Evolutionary conservation across 1,140 invertebrate species (phyloP).

Genomic region (Zelostemma sp.): DNA sequence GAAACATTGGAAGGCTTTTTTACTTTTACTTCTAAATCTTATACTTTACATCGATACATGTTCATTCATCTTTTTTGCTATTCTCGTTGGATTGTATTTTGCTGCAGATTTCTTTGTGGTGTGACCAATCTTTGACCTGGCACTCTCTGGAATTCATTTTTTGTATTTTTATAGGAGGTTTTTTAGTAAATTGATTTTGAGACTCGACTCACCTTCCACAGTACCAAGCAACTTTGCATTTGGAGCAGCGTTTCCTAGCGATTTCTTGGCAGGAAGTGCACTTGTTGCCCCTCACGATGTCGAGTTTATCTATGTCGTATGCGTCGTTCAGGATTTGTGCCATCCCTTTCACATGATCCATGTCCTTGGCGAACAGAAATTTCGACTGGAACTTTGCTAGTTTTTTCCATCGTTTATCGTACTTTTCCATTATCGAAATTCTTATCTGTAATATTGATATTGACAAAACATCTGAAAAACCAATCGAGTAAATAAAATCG

Average conservation of each 20-base stretch:
- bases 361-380: slow-evolving; percentile 69
- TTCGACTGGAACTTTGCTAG: slow-evolving; percentile 72
- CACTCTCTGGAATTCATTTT: slow-evolving; percentile 60
- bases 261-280: slow-evolving; percentile 64
- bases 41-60: too few relatives aligned
- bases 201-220: slow-evolving; percentile 65
- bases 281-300: slow-evolving; percentile 55
- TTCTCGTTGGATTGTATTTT: slow-evolving; percentile 35
- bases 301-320: slow-evolving; percentile 69
- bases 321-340: slow-evolving; percentile 69
- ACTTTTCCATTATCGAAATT: slow-evolving; percentile 65
- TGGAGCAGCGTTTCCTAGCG: slow-evolving; percentile 68
- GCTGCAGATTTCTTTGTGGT: slow-evolving; percentile 61
- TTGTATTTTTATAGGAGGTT: slow-evolving; percentile 3
- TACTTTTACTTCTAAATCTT: slow-evolving; percentile 30
- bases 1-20: slow-evolving; percentile 34
- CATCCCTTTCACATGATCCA: slow-evolving; percentile 66
- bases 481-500: not conserved
- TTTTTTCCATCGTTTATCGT: slow-evolving; percentile 71
- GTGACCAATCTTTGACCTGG: slow-evolving; percentile 67
- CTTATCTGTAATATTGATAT: slow-evolving; percentile 62
- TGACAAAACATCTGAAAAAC: not conserved
- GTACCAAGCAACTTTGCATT: slow-evolving; percentile 70
- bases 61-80: slow-evolving; percentile 28
- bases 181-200: not conserved